These are phyloP conservation scores for Pseudorectes ferrugineus DNA, from an alignment of 2,113 vertebrate genomes.

Conservation along the genomic window DNA sequence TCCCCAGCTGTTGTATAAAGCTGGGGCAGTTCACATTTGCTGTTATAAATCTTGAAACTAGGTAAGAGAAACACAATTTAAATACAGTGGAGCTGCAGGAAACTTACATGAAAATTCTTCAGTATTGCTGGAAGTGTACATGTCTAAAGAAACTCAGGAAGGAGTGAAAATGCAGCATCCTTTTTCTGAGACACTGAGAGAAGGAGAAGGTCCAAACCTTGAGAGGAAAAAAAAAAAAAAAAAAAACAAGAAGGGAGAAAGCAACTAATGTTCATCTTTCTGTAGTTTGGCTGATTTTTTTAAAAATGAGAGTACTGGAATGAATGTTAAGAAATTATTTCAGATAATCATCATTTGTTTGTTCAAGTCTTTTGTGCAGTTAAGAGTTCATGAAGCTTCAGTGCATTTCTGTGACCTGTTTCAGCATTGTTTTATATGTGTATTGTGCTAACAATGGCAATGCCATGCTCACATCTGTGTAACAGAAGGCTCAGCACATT, in stretches of 20 bases:
- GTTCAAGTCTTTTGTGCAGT: neutral
- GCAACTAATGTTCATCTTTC: neutral
- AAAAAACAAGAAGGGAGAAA: neutral
- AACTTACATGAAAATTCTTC: neutral
- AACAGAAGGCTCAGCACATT: neutral
- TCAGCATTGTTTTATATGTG: neutral
- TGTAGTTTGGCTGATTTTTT: neutral
- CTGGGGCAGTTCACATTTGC: neutral
- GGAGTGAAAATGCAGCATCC: neutral
- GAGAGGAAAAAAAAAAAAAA: neutral
- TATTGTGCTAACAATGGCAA: neutral
- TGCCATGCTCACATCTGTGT: neutral
- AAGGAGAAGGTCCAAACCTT: neutral
- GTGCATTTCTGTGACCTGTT: neutral
- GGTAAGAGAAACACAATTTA: neutral
- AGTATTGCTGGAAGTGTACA: neutral
- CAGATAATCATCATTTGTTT: neutral
- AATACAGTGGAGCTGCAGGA: neutral
- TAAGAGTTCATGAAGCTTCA: slow-evolving; percentile 1
- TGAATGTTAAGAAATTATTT: neutral
- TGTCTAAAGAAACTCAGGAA: neutral
- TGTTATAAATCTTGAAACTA: neutral
- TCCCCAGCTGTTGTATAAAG: neutral
- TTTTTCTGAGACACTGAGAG: neutral
- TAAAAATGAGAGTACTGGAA: neutral